These are phyloP conservation scores for Teleiodes luculella DNA, from an alignment of 2,888 invertebrate species.

Conservation along the genomic window DNA sequence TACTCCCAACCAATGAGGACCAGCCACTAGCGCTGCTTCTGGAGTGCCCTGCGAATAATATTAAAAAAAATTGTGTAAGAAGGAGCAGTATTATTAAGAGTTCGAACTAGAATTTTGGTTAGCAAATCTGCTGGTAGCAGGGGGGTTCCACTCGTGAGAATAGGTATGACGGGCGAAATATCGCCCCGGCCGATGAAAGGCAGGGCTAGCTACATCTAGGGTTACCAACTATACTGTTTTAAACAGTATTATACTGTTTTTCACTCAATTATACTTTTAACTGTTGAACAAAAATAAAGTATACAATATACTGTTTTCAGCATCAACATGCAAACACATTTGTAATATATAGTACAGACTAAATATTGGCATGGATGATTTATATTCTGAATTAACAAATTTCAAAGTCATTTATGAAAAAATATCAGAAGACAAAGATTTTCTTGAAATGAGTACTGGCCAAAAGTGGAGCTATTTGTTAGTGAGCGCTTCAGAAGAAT, in stretches of 20 bases:
- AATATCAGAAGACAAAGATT: slow-evolving; percentile 15
- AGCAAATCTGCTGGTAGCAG: too few species aligned
- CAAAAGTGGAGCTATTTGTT: slow-evolving; percentile 24
- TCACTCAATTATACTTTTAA: slow-evolving; percentile 1
- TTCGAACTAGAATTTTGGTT: too few species aligned
- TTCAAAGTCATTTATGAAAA: slow-evolving; percentile 1
- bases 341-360: too few species aligned
- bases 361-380: slow-evolving; percentile 8
- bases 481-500: slow-evolving; percentile 19
- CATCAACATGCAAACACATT: too few species aligned
- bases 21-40: slow-evolving; percentile 40
- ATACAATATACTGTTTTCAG: too few species aligned
- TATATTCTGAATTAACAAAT: slow-evolving; percentile 6
- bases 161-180: too few species aligned
- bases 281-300: background rate
- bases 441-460: slow-evolving; percentile 23
- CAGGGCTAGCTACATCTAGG: too few species aligned
- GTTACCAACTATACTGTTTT: slow-evolving; percentile 1
- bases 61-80: too few species aligned
- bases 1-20: slow-evolving; percentile 63
- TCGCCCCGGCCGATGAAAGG: too few species aligned
- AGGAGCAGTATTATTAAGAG: too few species aligned
- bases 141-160: too few species aligned
- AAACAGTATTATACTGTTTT: slow-evolving; percentile 5
- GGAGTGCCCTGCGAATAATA: slow-evolving; percentile 78